A percentile compares a stretch with the other conserved stretches of the same genome.
These are phyloP conservation scores for Coremacera marginata DNA, from an alignment of 2,888 invertebrate species.

Conservation along the genomic window DNA sequence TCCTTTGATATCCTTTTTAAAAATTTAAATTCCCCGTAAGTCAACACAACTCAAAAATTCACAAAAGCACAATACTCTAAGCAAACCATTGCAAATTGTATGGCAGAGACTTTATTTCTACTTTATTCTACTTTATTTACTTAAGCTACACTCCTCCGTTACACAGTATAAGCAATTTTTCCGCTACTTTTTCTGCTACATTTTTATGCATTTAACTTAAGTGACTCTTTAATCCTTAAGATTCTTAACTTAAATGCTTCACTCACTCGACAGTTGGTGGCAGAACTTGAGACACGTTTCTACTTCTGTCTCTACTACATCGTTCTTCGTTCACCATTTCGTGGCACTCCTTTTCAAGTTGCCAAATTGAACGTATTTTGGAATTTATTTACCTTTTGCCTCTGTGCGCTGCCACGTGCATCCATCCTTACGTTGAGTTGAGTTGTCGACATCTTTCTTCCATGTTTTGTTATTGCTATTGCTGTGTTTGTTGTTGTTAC, in stretches of 20 bases:
- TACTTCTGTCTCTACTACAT: not conserved
- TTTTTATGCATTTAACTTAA: constrained; percentile 68
- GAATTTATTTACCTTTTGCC: constrained; percentile 65
- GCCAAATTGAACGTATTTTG: constrained; percentile 54
- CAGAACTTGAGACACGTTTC: constrained; percentile 18
- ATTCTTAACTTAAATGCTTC: constrained; percentile 57
- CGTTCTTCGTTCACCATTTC: not conserved
- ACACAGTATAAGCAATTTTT: constrained; percentile 45
- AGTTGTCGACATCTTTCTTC: constrained; percentile 32
- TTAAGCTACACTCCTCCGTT: not conserved
- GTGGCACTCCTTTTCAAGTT: constrained; percentile 43
- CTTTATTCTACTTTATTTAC: not conserved
- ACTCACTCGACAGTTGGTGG: constrained; percentile 5
- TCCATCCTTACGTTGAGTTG: constrained; percentile 18
- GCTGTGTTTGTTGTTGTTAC: constrained; percentile 52
- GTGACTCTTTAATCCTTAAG: constrained; percentile 68
- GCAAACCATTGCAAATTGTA: constrained; percentile 54
- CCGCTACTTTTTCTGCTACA: constrained; percentile 62
- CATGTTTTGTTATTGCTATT: constrained; percentile 40
- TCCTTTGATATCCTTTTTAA: not conserved
- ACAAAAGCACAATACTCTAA: constrained; percentile 66
- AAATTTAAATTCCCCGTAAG: constrained; percentile 47
- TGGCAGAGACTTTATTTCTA: not conserved
- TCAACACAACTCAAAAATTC: constrained; percentile 50
- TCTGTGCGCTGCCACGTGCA: constrained; percentile 42